Evolutionary conservation across 92 coral and sea anemone species (phyloP).

Genomic region (Paramuricea clavata): DNA sequence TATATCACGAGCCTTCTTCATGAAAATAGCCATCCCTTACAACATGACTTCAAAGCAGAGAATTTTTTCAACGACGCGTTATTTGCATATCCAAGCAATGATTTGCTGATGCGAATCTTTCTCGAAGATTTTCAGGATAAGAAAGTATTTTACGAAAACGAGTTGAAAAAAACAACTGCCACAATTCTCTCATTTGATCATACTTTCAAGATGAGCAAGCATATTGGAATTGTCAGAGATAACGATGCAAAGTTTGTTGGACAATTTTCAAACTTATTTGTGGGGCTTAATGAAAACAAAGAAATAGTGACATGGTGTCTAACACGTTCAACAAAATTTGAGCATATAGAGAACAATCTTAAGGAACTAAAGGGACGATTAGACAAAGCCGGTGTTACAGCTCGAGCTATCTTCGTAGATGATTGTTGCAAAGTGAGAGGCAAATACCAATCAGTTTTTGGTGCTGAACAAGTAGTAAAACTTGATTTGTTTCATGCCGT

Average conservation of each 20-base stretch:
- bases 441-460: constrained; percentile 41
- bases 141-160: constrained; percentile 22
- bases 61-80: constrained; percentile 41
- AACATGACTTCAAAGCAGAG: constrained; percentile 1
- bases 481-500: constrained; percentile 69
- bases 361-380: constrained; percentile 39
- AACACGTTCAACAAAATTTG: constrained; percentile 33
- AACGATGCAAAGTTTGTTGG: constrained; percentile 39
- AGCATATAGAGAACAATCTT: constrained; percentile 17
- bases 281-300: constrained; percentile 45
- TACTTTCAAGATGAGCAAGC: constrained; percentile 57
- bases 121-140: constrained; percentile 46
- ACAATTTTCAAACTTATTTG: constrained; percentile 52
- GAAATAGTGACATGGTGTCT: constrained; percentile 60
- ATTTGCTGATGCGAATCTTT: constrained; percentile 47
- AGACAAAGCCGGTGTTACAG: background rate
- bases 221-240: constrained; percentile 43
- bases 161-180: constrained; percentile 36
- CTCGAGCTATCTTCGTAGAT: constrained; percentile 60
- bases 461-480: constrained; percentile 49
- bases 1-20: constrained; percentile 21
- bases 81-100: constrained; percentile 52
- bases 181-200: constrained; percentile 52
- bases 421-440: constrained; percentile 62
- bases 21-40: background rate